Base-by-base conservation (phyloP, 2,888 invertebrate genomes). In the Zygothrica quintamaculata region DNA sequence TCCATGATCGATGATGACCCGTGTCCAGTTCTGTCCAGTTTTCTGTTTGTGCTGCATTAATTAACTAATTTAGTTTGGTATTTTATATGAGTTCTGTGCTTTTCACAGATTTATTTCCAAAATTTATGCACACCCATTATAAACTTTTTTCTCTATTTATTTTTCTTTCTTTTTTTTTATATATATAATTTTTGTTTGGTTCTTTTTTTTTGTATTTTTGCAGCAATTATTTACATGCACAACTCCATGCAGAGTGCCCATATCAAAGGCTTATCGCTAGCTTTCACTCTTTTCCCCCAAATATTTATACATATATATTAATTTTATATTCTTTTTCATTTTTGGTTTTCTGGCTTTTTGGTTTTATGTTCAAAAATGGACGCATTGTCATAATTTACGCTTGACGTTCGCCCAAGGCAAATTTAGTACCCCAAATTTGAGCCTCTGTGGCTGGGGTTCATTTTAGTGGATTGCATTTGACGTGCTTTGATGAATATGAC, bases 11-110 rank as follows among this genome's bases (percentile, higher is more conserved):
- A 18, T 40, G 51, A 33, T 65, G 58, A 9, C 11, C 47, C 60
- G 73, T 86, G 86, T 74, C 61, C 68, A 73, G 50, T 51, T 51
- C 55, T 51, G 62, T 31, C 52, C 37, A 33, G 57, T 56, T 47
- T 39, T 50, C 55, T 68, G 59, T 66, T 55, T 65, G 61, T 52
- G 65, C 66, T 77, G 85, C 87, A 82, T 82, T 82, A 84, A 87
- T 82, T 87, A 87, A 77, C 87, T 84, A 87, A 82, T 87, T 87
- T 84, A 73, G 70, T 84, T 84, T 82, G 58, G 55, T 25, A 65
- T 73, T 74, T 71, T 65, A 62, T 74, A 58, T 62, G 59, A 55
- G 68, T 68, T 72, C 56, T 74, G 44, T 50, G 57, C 40, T 50
- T 55, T 76, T 55, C 51, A 47, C 33, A 43, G 42, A 13, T 60